Conservation (phyloP, 1,140 invertebrate genomes). For the Magallana angulata region DNA sequence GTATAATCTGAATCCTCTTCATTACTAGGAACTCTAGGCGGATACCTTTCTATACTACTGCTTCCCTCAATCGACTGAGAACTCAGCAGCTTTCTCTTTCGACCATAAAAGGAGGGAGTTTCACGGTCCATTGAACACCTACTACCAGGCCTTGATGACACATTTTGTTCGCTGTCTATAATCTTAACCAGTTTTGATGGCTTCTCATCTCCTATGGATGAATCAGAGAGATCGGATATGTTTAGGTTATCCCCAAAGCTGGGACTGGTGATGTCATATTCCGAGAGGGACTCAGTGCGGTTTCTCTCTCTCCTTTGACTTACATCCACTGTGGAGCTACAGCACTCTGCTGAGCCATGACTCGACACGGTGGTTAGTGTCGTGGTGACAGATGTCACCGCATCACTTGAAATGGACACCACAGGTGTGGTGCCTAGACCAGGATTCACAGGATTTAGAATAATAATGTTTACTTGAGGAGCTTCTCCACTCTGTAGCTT, state of each 20-base stretch:
- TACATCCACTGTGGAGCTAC: background rate
- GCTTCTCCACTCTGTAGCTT: constrained; percentile 14
- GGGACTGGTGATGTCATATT: constrained; percentile 44
- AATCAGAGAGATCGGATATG: constrained; percentile 21
- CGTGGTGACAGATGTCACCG: background rate
- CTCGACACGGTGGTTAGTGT: background rate
- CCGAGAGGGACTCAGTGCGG: constrained; percentile 46
- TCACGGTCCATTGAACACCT: constrained; percentile 54
- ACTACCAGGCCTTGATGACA: constrained; percentile 54
- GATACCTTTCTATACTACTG: background rate
- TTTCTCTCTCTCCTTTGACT: constrained; percentile 24
- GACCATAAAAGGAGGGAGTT: constrained; percentile 46
- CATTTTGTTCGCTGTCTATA: constrained; percentile 49
- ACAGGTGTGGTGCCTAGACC: background rate
- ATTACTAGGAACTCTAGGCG: background rate
- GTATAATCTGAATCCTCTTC: background rate
- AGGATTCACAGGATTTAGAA: constrained; percentile 34
- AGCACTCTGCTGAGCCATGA: background rate
- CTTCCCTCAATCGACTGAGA: background rate
- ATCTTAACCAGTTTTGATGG: constrained; percentile 57
- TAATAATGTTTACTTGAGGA: constrained; percentile 38
- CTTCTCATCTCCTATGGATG: constrained; percentile 39
- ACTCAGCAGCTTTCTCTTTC: constrained; percentile 55
- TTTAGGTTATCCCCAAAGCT: background rate
- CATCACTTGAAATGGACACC: background rate